Percentiles rank a stretch among this genome's conserved stretches.
These are phyloP conservation scores for Zaprionus taronus DNA, from an alignment of 1,140 invertebrate genomes.

Conservation along the genomic window DNA sequence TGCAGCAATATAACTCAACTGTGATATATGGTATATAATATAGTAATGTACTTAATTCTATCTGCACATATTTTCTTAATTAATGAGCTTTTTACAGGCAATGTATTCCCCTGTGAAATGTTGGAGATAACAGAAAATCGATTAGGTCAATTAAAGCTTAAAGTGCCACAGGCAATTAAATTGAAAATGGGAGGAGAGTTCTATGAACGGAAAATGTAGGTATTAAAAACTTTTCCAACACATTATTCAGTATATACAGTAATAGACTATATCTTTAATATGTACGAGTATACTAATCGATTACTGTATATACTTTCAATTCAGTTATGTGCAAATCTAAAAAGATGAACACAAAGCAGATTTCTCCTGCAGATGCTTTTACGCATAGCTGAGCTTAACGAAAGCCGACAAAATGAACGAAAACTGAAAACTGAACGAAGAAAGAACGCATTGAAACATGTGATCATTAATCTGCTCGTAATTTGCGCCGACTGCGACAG, in stretches of 20 bases:
- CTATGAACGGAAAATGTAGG: neutral
- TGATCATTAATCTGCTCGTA: conserved; percentile 66
- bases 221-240: neutral
- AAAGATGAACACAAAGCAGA: conserved; percentile 29
- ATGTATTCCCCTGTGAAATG: conserved; percentile 7
- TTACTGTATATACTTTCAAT: neutral
- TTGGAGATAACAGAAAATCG: conserved; percentile 28
- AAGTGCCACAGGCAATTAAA: neutral
- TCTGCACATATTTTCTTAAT: conserved; percentile 6
- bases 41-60: neutral
- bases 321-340: conserved; percentile 13
- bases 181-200: neutral
- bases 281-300: neutral
- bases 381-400: conserved; percentile 56
- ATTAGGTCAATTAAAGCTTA: conserved; percentile 33
- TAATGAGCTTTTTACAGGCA: conserved; percentile 17
- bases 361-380: conserved; percentile 47
- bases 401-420: conserved; percentile 5
- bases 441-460: conserved; percentile 61
- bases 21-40: neutral
- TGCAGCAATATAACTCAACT: neutral
- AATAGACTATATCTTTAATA: neutral
- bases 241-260: neutral
- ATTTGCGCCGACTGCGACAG: conserved; percentile 58
- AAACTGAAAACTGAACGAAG: conserved; percentile 21